Base-by-base conservation (phyloP, 2,113 vertebrate species). In the Neofelis nebulosa region DNA sequence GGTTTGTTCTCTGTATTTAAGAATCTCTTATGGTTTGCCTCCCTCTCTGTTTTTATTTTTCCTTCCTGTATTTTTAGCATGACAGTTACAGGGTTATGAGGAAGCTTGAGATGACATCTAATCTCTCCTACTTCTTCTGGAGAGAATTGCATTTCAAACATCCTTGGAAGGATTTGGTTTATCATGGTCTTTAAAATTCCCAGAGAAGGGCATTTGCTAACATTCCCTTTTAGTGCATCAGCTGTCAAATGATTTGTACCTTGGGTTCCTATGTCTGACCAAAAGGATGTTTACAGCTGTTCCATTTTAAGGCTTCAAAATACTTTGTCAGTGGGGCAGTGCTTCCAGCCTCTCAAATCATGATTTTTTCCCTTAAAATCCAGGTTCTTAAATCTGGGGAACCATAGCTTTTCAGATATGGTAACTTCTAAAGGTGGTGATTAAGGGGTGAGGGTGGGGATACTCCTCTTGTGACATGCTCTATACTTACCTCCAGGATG, bases 281-380 rank as follows among this genome's bases (percentile, higher is more conserved):
- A 91, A 86, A 91, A 95, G 52, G 61, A 31, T 93, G 81, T 94
- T 96, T 87, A 74, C 31, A 95, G 69, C 52, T 85, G 50, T 85
- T 97, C 41, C 25, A 57, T 96, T 89, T 91, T 78, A 92, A 87
- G 29, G 6, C 29, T 97, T 92, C 97, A 88, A 89, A 48, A 91
- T 90, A 52, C n/a, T 94, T 97, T 97, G 61, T 93, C 93, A 95
- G 79, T 63, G 55, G 21, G 50, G 18, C 18, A 45, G 29, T 81
- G 9, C 61, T 86, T 90, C 45, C 25, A 88, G 89, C 25, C 91
- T 41, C 31, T 91, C 41, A 93, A 84, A 82, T 76, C n/a, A 93
- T 94, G n/a, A 94, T 83, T 91, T 84, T 73, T 85, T 69, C 61
- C 73, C 48, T 81, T 82, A 52, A 52, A 57, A 66, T 25, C 38